These are phyloP conservation scores for Turdus rufiventris DNA, from an alignment of 2,113 vertebrate genomes.

Conservation along the genomic window DNA sequence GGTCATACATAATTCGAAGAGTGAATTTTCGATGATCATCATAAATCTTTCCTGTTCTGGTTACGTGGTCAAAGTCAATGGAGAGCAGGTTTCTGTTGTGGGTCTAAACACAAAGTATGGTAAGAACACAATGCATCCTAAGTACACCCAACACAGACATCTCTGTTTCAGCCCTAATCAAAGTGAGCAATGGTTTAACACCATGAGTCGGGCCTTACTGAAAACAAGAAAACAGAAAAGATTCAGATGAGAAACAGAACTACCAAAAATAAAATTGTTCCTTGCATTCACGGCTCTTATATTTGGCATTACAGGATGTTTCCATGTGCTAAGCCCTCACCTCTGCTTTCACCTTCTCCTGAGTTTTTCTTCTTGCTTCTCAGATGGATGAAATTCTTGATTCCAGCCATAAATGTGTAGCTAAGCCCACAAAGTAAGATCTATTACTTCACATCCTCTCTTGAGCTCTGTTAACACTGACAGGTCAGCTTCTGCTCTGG, in stretches of 20 bases:
- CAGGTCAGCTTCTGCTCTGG: neutral
- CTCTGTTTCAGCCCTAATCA: neutral
- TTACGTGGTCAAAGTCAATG: constrained; percentile 94
- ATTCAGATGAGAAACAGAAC: neutral
- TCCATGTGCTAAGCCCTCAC: neutral
- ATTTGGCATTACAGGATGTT: neutral
- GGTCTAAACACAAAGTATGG: constrained; percentile 73
- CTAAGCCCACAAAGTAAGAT: neutral
- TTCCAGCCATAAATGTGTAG: neutral
- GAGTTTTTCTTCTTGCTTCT: neutral
- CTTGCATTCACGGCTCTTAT: neutral
- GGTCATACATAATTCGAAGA: constrained; percentile 92
- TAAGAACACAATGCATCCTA: neutral
- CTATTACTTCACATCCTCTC: neutral
- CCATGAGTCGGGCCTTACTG: neutral
- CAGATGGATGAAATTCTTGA: neutral
- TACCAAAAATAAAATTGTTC: neutral
- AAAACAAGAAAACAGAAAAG: neutral
- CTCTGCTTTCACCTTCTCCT: neutral
- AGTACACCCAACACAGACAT: neutral
- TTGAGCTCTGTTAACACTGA: neutral
- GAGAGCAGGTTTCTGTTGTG: constrained; percentile 98
- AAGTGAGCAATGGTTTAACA: neutral
- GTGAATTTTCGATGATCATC: constrained; percentile 98
- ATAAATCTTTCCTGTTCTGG: constrained; percentile 94